These are phyloP conservation scores for Odontothrips loti DNA, from an alignment of 2,888 invertebrate genomes.

Conservation along the genomic window DNA sequence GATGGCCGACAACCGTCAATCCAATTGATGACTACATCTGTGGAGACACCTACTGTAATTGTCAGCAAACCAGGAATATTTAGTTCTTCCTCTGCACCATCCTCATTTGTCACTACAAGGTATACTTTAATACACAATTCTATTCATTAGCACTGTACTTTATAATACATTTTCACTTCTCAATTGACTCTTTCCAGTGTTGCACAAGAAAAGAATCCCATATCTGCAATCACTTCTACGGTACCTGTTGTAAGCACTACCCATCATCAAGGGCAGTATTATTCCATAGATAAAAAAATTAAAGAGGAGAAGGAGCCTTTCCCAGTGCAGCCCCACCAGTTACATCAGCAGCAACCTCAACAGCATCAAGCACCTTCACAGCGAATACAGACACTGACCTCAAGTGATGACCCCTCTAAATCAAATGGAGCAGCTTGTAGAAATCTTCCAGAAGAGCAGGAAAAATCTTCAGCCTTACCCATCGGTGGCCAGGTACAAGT, in stretches of 20 bases:
- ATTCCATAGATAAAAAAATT: neutral
- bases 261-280: too few relatives aligned
- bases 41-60: slow-evolving; percentile 54
- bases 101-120: neutral
- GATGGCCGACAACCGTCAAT: slow-evolving; percentile 38
- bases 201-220: neutral
- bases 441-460: slow-evolving; percentile 1
- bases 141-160: too few relatives aligned
- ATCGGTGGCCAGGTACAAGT: neutral
- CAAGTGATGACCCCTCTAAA: too few relatives aligned
- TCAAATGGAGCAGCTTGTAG: too few relatives aligned
- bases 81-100: neutral
- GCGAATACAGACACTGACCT: too few relatives aligned
- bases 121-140: neutral
- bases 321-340: too few relatives aligned
- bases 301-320: neutral
- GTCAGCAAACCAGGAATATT: slow-evolving; percentile 49
- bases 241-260: too few relatives aligned
- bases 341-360: neutral
- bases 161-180: too few relatives aligned
- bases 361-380: neutral
- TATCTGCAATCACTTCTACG: neutral
- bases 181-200: neutral
- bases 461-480: neutral
- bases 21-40: slow-evolving; percentile 40